Conservation (phyloP, 2,888 invertebrate genomes). For the Muschampia plurimacula region DNA sequence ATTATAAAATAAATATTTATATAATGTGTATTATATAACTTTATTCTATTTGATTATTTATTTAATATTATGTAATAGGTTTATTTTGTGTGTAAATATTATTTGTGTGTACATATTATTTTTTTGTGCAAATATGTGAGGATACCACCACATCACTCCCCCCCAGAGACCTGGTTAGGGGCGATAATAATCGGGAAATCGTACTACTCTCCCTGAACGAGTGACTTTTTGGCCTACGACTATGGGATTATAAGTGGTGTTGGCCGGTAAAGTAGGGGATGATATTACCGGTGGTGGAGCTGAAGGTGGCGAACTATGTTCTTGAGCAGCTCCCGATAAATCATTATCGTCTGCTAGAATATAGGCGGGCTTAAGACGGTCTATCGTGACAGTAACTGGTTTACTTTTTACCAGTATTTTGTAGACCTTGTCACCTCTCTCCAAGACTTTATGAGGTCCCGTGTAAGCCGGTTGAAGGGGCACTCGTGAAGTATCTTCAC, state of each 20-base stretch:
- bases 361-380: background rate
- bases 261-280: background rate
- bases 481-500: background rate
- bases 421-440: background rate
- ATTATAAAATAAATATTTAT: no score
- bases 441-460: background rate
- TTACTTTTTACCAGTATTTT: background rate
- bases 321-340: background rate
- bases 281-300: background rate
- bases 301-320: background rate
- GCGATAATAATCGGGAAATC: conserved; percentile 16
- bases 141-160: background rate
- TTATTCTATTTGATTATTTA: no score
- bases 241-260: background rate
- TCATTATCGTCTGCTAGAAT: background rate
- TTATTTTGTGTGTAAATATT: no score
- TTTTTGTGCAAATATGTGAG: background rate
- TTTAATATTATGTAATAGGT: no score
- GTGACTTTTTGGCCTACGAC: background rate
- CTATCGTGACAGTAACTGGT: background rate
- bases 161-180: conserved; percentile 7
- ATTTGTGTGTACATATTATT: no score
- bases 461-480: background rate
- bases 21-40: no score
- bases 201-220: conserved; percentile 1